A percentile compares a stretch with the other conserved stretches of the same genome.
These are phyloP conservation scores for Andrena praecox DNA, from an alignment of 2,888 invertebrate genomes.

Conservation along the genomic window DNA sequence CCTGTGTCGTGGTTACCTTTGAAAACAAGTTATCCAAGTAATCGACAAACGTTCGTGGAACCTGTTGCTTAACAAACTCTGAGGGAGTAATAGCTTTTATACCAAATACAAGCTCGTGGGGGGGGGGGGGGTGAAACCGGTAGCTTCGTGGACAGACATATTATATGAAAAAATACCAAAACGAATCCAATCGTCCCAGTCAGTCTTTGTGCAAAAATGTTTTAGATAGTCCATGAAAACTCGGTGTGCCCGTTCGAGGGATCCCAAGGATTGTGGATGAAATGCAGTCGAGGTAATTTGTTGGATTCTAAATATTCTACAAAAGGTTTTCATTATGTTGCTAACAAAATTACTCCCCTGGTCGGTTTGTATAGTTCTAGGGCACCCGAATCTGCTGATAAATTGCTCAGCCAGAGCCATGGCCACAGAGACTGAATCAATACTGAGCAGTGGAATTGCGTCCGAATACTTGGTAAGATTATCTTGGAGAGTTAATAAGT, in stretches of 20 bases:
- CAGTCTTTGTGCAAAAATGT: not conserved
- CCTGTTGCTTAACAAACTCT: not conserved
- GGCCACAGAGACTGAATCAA: constrained; percentile 2
- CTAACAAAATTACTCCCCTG: constrained; percentile 2
- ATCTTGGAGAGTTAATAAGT: not conserved
- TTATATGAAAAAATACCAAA: too few species aligned
- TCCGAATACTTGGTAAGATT: not conserved
- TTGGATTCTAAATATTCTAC: not conserved
- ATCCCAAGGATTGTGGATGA: constrained; percentile 1
- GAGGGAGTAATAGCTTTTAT: not conserved
- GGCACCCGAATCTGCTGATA: constrained; percentile 8
- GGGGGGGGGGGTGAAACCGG: not conserved
- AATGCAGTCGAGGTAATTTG: not conserved
- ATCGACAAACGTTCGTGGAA: not conserved
- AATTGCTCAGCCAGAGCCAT: constrained; percentile 3
- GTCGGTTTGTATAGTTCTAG: not conserved
- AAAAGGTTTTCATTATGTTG: not conserved
- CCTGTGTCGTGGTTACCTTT: not conserved
- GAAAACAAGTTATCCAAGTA: not conserved
- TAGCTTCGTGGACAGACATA: too few species aligned
- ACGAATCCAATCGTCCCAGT: not conserved
- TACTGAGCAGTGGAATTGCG: not conserved
- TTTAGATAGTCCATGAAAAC: not conserved
- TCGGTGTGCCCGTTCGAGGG: not conserved
- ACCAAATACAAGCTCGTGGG: not conserved